Conservation (phyloP, 2,888 invertebrate species). For the Eustalomyia histrio region DNA sequence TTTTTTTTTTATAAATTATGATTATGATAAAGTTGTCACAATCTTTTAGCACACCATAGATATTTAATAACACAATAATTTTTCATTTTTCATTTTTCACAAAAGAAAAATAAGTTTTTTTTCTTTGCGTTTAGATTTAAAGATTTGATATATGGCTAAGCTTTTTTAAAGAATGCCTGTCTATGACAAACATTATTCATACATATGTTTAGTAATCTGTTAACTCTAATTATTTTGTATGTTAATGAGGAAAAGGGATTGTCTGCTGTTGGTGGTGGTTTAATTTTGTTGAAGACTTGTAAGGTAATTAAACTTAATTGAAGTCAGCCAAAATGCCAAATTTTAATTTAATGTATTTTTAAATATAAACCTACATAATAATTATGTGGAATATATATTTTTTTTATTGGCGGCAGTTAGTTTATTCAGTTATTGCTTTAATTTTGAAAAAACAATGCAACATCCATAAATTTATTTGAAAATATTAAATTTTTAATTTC, state of each 20-base stretch:
- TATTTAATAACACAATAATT: slow-evolving; percentile 52
- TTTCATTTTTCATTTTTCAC: slow-evolving; percentile 48
- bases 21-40: slow-evolving; percentile 61
- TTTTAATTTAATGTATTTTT: neutral
- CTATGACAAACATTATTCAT: neutral
- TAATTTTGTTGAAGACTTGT: neutral
- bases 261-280: slow-evolving; percentile 6
- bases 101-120: slow-evolving; percentile 32
- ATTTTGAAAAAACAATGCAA: neutral
- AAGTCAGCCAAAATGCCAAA: slow-evolving; percentile 20
- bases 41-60: slow-evolving; percentile 59
- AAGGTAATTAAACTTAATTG: slow-evolving; percentile 33
- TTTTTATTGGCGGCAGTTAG: no score
- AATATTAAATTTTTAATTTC: neutral
- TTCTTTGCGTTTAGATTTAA: neutral
- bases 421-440: neutral
- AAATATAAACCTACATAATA: neutral
- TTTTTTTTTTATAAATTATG: slow-evolving; percentile 37
- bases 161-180: neutral
- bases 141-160: slow-evolving; percentile 10
- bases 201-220: slow-evolving; percentile 5
- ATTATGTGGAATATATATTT: neutral
- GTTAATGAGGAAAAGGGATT: slow-evolving; percentile 43
- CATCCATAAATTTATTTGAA: neutral
- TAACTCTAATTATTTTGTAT: slow-evolving; percentile 16